Evolutionary conservation across 2,113 vertebrate genomes (phyloP), one percentile per base, ranked within the genome.

Genomic region (Perca fluviatilis): DNA sequence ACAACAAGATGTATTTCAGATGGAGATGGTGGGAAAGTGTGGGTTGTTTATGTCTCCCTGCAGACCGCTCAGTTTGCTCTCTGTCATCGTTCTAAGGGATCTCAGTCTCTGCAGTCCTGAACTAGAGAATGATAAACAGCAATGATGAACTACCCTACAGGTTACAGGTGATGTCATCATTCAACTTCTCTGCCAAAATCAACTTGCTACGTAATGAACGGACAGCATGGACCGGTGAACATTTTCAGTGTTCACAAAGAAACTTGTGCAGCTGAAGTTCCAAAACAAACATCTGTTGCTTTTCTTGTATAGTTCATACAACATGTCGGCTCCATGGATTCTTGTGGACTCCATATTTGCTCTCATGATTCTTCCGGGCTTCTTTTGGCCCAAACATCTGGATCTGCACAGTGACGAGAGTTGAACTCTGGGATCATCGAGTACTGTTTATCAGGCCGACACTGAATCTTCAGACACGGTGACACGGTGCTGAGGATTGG

Each of bases 51-150:
- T 21, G 56, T 23, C 4, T 84, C 79, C 68, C 79, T 62, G 66
- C 60, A 79, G 84, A 10, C 69, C 7, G 9, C 54, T 72, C 40
- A 5, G 10, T 18, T 64, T 69, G 69, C 47, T 18, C 75, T 57
- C 7, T 30, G 27, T 73, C 74, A 75, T 83, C 72, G 2, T 30
- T 70, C 25, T 19, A 4, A 60, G 12, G 57, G 68, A 79, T 76
- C 60, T 74, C 53, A 27, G 64, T 51, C 25, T 76, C 47, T 79
- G 51, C 23, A 14, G 82, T 50, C 76, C 74, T 76, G 80, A 81
- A 68, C 75, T 69, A 74, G 73, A 80, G 65, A 46, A 75, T 13
- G 83, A 88, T 84, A 79, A 84, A 80, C 56, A 49, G 30, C 64
- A 12, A 6, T 3, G 73, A 76, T 61, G 43, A 65, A 77, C 30